Percentiles rank a stretch among this genome's conserved stretches.
Conservation (phyloP, 2,888 invertebrate species). For the Lithosia quadra region DNA sequence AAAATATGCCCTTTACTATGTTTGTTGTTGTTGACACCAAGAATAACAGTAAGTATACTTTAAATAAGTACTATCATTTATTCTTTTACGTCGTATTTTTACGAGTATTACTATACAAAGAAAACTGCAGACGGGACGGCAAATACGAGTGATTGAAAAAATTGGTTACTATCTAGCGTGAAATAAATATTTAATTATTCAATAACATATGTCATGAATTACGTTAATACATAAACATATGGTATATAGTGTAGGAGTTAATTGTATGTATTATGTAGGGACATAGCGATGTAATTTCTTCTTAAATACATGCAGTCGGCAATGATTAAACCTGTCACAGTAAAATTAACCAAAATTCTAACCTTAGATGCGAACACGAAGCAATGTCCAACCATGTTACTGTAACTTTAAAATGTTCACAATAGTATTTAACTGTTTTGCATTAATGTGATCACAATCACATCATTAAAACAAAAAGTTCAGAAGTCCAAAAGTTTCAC, state of each 20-base stretch:
- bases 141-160: background rate
- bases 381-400: constrained; percentile 64
- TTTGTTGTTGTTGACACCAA: background rate
- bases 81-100: background rate
- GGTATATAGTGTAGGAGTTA: background rate
- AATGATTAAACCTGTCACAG: background rate
- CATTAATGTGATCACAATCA: constrained; percentile 42
- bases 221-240: background rate
- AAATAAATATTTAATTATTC: background rate
- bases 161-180: background rate
- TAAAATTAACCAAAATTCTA: constrained; percentile 42
- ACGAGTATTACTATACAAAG: background rate
- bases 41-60: background rate
- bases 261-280: background rate
- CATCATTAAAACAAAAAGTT: constrained; percentile 26
- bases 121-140: background rate
- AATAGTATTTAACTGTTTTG: constrained; percentile 32
- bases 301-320: background rate
- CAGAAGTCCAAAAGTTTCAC: constrained; percentile 57
- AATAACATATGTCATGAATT: background rate
- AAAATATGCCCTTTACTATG: background rate
- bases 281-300: background rate
- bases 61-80: background rate
- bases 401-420: constrained; percentile 44
- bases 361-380: constrained; percentile 62